Evolutionary conservation across 2,888 invertebrate species (phyloP), one percentile per base, ranked within the genome.

Genomic region (Volucella bombylans): DNA sequence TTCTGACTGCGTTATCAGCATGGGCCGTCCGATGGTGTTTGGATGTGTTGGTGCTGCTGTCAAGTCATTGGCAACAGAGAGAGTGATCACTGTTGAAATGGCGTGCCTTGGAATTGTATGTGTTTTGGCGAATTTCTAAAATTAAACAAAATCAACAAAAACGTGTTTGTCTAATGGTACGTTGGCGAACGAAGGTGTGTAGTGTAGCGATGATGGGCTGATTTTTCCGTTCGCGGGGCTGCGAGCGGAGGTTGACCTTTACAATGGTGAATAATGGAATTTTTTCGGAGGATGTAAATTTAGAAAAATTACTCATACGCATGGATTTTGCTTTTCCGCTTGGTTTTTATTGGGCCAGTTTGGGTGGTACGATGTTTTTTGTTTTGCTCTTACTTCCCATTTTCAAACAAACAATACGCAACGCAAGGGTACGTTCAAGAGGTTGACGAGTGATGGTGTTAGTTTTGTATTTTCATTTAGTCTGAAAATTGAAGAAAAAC

Each of bases 51-150:
- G 10, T 38, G 38, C 4, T 11, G 12, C 45, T 74, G 74, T 79
- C 69, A 71, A 79, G 73, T 78, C 52, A 69, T 65, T 47, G 54
- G 18, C 18, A 23, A 18, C 18, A n/a, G n/a, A 4, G 3, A 81
- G 12, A 45, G 59, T 15, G 45, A 61, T 52, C 8, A 43, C 59
- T 62, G 61, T 55, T 69, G 71, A 77, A 77, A 45, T 65, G 15
- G 23, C 8, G 6, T 15, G 15, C 15, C 23, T 2, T 12, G 45
- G 1, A 23, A 23, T 2, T 47, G 38, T 31, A 52, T 50, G 50
- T 65, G 38, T 74, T 65, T 73, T 47, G 38, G 41, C 11, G 45
- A 45, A 10, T 45, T 59, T 59, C 10, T 14, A 43, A 41, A 59
- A 43, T 38, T 38, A 54, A 31, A 11, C 18, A 15, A 39, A 18